A percentile compares a stretch with the other conserved stretches of the same genome.
Evolutionary conservation across 2,888 invertebrate species (phyloP).

Genomic region (Seira sanloemensis): DNA sequence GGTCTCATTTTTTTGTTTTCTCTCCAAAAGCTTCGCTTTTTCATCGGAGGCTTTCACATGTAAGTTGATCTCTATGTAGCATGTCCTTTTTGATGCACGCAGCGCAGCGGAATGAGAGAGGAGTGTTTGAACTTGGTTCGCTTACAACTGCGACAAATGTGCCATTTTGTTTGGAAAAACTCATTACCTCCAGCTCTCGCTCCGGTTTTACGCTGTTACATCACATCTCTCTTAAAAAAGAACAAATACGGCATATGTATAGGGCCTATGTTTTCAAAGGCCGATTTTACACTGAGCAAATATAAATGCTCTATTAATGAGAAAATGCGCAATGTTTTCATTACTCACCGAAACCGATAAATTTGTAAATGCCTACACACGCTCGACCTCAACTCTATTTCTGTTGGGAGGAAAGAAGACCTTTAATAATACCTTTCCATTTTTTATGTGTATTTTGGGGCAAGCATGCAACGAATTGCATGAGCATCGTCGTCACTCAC

Average conservation of each 20-base stretch:
- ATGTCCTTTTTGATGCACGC: neutral
- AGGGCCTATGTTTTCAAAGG: no score
- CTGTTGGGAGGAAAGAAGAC: no score
- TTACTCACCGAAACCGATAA: neutral
- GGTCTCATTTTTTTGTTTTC: neutral
- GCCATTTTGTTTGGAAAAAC: slow-evolving; percentile 54
- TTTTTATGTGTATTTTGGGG: no score
- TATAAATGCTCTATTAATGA: neutral
- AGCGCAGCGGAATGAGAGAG: slow-evolving; percentile 41
- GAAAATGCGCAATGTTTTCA: neutral
- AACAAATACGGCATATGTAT: slow-evolving; percentile 1
- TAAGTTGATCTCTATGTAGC: no score
- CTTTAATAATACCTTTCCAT: no score
- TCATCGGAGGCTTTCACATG: no score
- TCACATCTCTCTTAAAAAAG: neutral
- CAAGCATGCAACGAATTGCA: no score
- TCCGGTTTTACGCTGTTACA: neutral
- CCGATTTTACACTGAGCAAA: neutral
- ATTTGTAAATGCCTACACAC: slow-evolving; percentile 6
- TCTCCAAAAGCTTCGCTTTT: neutral
- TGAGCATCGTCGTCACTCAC: no score
- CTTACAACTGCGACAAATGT: slow-evolving; percentile 53
- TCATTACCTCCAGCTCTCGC: slow-evolving; percentile 37
- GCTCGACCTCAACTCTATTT: no score
- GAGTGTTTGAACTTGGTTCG: slow-evolving; percentile 53